phyloP scores from a whole-genome alignment of 2,888 invertebrate genomes.

The Coenonympha arcania region DNA sequence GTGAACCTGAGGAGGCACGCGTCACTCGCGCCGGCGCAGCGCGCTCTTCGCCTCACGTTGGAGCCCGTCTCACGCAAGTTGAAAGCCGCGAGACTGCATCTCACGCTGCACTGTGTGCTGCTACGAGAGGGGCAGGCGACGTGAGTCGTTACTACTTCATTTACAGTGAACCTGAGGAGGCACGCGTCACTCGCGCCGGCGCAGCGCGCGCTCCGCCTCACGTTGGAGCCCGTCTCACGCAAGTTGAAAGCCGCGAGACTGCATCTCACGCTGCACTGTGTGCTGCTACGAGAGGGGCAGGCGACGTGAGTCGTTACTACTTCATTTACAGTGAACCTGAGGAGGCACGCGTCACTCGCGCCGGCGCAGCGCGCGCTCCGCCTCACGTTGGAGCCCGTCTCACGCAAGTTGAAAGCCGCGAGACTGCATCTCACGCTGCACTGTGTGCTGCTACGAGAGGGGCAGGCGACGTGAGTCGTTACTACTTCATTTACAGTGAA shows the following conservation, averaged over 20 bases:
- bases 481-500: constrained; percentile 79
- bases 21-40: constrained; percentile 88
- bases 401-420: constrained; percentile 82
- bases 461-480: constrained; percentile 92
- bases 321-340: constrained; percentile 93
- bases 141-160: constrained; percentile 75
- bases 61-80: constrained; percentile 85
- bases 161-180: constrained; percentile 94
- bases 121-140: constrained; percentile 96
- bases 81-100: constrained; percentile 83
- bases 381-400: constrained; percentile 85
- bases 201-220: constrained; percentile 84
- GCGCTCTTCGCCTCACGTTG: constrained; percentile 82
- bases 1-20: constrained; percentile 95
- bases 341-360: constrained; percentile 89
- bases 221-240: constrained; percentile 85
- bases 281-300: constrained; percentile 93
- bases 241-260: constrained; percentile 83
- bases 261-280: constrained; percentile 92
- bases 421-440: constrained; percentile 90
- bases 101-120: constrained; percentile 93
- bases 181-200: constrained; percentile 92
- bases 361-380: constrained; percentile 88
- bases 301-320: constrained; percentile 84
- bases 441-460: constrained; percentile 92